Base-by-base conservation (phyloP, 2,113 vertebrate species). In the Tricholaema leucomelas region DNA sequence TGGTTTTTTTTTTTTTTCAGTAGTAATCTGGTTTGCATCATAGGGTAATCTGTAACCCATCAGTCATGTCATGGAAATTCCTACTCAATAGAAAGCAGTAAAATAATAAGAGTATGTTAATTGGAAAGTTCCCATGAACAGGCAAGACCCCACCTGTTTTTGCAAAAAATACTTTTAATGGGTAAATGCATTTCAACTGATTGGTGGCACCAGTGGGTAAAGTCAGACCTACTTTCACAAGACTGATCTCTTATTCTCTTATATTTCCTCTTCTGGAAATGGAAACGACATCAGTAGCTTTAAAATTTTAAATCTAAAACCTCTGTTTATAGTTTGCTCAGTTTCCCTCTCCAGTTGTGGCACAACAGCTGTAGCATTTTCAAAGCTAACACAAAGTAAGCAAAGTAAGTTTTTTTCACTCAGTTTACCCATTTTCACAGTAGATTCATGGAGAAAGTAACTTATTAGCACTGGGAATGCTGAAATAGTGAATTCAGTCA, bases 61-160 rank as follows among this genome's bases (percentile, higher is more conserved):
- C 35, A 72, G 79, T 65, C 73, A 56, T 38, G 71, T 70, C 7
- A 54, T 86, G 87, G 66, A 84, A 86, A 42, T 95, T 93, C 55
- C 82, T 83, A 35, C 83, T 94, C 19, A 44, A 38, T 58, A 66
- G 56, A 90, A 93, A 95, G 92, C 97, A 96, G 96, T 96, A 97
- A 97, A 98, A 96, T 97, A 98, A 21, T 72, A 66, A 67, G 50
- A 60, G 38, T 8, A 61, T 67, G 27, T 54, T 76, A 85, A 38
- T 84, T 88, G 30, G 54, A 61, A 65, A 42, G 74, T 42, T 82
- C 27, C 35, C 31, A 1, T 91, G 28, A 14, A 48, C 27, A 33
- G 7, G 28, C 25, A 19, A 21, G 61, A 25, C 44, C 15, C 10
- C 38, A 30, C n/a, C 10, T 12, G 1, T 24, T 81, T 54, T 86